Percentiles rank a stretch among this genome's conserved stretches.
These are phyloP conservation scores for Circaetus cinerascens DNA, from an alignment of 2,113 vertebrate species.

Conservation along the genomic window DNA sequence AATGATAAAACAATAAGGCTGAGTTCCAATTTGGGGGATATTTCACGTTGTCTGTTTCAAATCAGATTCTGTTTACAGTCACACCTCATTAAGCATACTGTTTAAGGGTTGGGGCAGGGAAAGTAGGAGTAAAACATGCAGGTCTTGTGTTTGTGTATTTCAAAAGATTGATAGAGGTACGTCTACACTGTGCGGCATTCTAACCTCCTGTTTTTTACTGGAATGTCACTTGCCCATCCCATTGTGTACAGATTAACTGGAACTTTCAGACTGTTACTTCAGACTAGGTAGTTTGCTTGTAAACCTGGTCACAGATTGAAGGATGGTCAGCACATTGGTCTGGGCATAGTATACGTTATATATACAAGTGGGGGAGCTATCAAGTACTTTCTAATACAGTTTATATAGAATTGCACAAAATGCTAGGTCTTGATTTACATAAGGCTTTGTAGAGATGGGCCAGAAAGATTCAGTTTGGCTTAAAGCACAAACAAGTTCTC, in stretches of 20 bases:
- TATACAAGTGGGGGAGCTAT: not conserved
- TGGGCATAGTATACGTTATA: not conserved
- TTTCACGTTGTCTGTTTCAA: not conserved
- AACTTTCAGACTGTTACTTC: not conserved
- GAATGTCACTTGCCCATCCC: not conserved
- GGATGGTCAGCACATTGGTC: not conserved
- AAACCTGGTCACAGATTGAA: not conserved
- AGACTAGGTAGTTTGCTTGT: not conserved
- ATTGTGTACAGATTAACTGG: not conserved
- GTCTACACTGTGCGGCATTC: accelerated
- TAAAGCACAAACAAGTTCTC: not conserved
- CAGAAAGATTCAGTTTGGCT: not conserved
- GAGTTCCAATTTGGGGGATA: not conserved
- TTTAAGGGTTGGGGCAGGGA: accelerated
- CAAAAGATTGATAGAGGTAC: not conserved
- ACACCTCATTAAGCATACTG: not conserved
- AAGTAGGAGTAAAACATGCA: not conserved
- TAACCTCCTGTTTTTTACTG: not conserved
- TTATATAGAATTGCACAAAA: not conserved
- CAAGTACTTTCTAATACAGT: not conserved
- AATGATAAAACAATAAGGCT: not conserved
- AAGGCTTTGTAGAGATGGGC: not conserved
- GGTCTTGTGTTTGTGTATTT: not conserved
- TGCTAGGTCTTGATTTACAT: not conserved
- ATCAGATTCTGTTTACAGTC: not conserved